Conservation (phyloP, 37 sponge, comb jelly and placozoan genomes). For the Spongilla lacustris region DNA sequence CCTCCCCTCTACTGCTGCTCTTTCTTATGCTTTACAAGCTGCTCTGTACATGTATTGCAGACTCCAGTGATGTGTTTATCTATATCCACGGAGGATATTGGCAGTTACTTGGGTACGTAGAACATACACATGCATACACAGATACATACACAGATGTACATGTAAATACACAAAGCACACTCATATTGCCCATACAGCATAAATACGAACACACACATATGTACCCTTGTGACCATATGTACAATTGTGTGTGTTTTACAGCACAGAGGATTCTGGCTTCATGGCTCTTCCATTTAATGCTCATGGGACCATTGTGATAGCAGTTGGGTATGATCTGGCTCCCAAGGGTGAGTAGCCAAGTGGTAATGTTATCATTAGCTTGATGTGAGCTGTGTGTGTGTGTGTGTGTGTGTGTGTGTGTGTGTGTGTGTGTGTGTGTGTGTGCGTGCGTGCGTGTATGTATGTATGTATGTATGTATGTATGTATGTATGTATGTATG, state of each 20-base stretch:
- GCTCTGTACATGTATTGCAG: background rate
- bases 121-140: background rate
- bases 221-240: background rate
- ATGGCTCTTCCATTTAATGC: constrained; percentile 14
- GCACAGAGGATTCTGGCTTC: constrained; percentile 38
- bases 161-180: background rate
- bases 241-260: background rate
- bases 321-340: constrained; percentile 55
- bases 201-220: background rate
- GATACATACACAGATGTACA: no score
- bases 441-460: constrained; percentile 26
- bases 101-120: constrained; percentile 47
- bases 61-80: constrained; percentile 16
- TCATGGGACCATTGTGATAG: constrained; percentile 7
- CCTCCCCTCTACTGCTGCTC: no score
- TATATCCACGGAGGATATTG: constrained; percentile 83
- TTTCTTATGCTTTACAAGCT: background rate
- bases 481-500: no score
- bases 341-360: constrained; percentile 25
- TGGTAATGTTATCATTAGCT: background rate
- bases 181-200: background rate
- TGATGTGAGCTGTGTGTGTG: constrained; percentile 5
- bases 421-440: constrained; percentile 12
- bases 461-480: constrained; percentile 18
- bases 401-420: constrained; percentile 32